phyloP scores from a whole-genome alignment of 2,888 invertebrate genomes.

The Volucella bombylans region DNA sequence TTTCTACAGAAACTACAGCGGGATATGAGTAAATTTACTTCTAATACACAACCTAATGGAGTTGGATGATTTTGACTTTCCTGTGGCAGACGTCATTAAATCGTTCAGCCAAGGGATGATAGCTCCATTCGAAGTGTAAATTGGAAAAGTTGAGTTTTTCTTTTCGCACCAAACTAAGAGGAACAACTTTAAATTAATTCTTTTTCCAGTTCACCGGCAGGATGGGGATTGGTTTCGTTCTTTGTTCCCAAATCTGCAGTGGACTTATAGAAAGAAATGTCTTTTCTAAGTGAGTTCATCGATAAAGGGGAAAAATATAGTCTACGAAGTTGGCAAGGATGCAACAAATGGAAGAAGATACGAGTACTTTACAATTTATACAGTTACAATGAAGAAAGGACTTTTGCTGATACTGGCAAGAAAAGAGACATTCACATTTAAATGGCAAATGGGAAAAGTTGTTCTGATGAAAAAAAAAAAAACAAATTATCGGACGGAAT shows the following conservation, averaged over 20 bases:
- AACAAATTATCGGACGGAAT: too few relatives aligned
- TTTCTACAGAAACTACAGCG: not conserved
- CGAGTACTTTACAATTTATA: slow-evolving; percentile 10
- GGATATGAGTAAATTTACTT: not conserved
- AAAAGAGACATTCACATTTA: too few relatives aligned
- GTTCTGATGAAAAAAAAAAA: too few relatives aligned
- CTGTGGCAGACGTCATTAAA: slow-evolving; percentile 42
- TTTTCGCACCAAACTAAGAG: slow-evolving; percentile 19
- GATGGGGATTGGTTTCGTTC: slow-evolving; percentile 32
- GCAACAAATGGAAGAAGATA: slow-evolving; percentile 24
- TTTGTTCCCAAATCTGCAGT: slow-evolving; percentile 42
- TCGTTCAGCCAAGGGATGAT: slow-evolving; percentile 29
- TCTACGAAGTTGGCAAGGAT: slow-evolving; percentile 26
- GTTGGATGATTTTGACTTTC: slow-evolving; percentile 50
- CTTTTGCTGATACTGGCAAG: not conserved
- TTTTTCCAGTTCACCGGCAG: slow-evolving; percentile 11
- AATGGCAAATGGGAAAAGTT: too few relatives aligned
- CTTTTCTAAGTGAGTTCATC: slow-evolving; percentile 32
- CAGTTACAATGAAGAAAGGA: slow-evolving; percentile 22
- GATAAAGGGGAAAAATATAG: slow-evolving; percentile 31
- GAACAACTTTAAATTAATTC: slow-evolving; percentile 63
- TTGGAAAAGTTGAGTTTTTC: slow-evolving; percentile 57
- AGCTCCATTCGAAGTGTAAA: slow-evolving; percentile 49
- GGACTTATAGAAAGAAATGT: slow-evolving; percentile 18
- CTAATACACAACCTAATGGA: slow-evolving; percentile 22